Conservation (phyloP, 1,140 invertebrate species). For the Penaeus japonicus region DNA sequence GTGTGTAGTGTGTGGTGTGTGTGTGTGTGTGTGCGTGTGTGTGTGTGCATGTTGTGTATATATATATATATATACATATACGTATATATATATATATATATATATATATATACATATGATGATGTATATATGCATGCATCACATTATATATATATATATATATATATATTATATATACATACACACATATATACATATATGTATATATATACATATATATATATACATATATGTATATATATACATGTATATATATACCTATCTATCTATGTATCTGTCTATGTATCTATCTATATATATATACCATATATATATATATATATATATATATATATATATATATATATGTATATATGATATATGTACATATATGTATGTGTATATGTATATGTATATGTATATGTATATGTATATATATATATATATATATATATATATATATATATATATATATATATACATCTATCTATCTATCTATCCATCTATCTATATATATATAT, state of each 20-base stretch:
- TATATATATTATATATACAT: no score
- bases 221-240: neutral
- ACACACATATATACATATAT: neutral
- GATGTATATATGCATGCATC: no score
- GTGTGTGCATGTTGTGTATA: no score
- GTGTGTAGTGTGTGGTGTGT: no score
- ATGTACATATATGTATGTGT: neutral
- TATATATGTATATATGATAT: neutral
- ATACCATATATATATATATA: neutral
- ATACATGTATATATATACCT: neutral
- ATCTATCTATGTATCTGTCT: neutral
- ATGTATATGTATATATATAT: neutral
- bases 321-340: neutral
- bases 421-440: slow-evolving; percentile 1
- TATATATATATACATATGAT: no score
- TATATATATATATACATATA: neutral
- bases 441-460: slow-evolving; percentile 9
- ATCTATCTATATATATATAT: neutral
- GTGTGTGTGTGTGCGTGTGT: no score
- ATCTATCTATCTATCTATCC: neutral
- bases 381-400: neutral
- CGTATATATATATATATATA: no score
- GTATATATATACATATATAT: neutral
- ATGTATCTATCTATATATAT: neutral
- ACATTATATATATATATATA: no score